Base-by-base conservation (phyloP, 2,113 vertebrate species). In the Colossoma macropomum region DNA sequence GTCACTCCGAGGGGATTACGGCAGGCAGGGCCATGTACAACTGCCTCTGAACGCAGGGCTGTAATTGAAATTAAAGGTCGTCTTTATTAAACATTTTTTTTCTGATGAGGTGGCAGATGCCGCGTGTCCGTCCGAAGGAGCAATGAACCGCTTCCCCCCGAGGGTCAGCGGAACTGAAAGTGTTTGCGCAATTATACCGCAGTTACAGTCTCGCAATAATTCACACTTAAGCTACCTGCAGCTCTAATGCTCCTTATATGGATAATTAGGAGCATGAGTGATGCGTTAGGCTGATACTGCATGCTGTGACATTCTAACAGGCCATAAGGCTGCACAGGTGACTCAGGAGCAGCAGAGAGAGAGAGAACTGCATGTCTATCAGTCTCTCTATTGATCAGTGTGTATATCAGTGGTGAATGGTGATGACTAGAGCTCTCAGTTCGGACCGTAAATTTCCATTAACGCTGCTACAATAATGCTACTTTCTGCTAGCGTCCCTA, bases 41-140 rank as follows among this genome's bases (percentile, higher is more conserved):
- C 77, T 85, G 86, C 66, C 84, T 79, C 88, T 70, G 89, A 89
- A 92, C 72, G 80, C 81, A 84, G 50, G 85, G 77, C 65, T 56
- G 86, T 89, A 88, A 89, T 84, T 88, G 62, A 90, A 92, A 92
- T 90, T 52, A 93, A 93, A 93, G 83, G 88, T 90, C 70, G 66
- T 88, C 52, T 80, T 87, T 89, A 88, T 88, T 89, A 90, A 90
- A 89, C 75, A 63, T 87, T 87, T 90, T 88, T 76, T 4, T 2
- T 30, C 50, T 68, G 88, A 90, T 91, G 87, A 90, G 88, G 91
- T 87, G 76, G 80, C 69, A 88, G 85, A 90, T 62, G 78, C 41
- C 72, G 72, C 32, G 48, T 30, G 28, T 81, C 77, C 65, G 76
- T 56, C 69, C 75, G 85, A 89, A 89, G 88, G 89, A 85, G 85